Conservation (phyloP, 2,797 vertebrate species). For the Danio jaintianensis region DNA sequence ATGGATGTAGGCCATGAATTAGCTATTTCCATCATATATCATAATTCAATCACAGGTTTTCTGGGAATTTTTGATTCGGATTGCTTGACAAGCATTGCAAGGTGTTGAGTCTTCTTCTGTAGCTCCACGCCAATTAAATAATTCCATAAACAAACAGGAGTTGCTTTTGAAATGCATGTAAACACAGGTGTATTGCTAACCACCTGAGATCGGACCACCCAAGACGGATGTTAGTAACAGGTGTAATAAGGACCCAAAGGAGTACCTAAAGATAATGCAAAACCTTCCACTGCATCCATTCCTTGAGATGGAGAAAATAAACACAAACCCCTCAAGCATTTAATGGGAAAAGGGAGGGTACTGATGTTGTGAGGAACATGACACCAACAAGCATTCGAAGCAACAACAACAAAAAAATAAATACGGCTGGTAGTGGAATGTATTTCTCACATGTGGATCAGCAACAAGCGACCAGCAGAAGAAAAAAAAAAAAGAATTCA, state of each 20-base stretch:
- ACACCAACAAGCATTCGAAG: background rate
- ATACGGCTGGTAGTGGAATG: background rate
- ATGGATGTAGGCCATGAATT: background rate
- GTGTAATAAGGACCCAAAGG: background rate
- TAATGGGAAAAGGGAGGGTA: no score
- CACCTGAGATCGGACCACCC: background rate
- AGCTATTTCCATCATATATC: background rate
- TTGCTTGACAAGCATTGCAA: background rate
- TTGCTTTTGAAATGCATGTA: no score
- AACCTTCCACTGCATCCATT: background rate
- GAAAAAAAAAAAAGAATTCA: background rate
- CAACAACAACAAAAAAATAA: background rate
- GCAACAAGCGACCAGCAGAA: background rate
- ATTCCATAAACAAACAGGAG: no score
- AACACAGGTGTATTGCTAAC: no score
- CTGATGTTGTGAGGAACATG: background rate
- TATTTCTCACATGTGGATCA: background rate
- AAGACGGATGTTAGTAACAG: background rate
- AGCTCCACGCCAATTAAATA: background rate
- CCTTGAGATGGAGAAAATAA: slow-evolving; percentile 1
- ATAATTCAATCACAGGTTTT: background rate
- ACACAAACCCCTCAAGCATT: background rate
- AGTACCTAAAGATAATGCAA: background rate
- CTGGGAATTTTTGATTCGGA: background rate
- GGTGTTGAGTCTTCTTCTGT: background rate